Evolutionary conservation across 2,888 invertebrate species (phyloP).

Genomic region (Brachyopa scutellaris): DNA sequence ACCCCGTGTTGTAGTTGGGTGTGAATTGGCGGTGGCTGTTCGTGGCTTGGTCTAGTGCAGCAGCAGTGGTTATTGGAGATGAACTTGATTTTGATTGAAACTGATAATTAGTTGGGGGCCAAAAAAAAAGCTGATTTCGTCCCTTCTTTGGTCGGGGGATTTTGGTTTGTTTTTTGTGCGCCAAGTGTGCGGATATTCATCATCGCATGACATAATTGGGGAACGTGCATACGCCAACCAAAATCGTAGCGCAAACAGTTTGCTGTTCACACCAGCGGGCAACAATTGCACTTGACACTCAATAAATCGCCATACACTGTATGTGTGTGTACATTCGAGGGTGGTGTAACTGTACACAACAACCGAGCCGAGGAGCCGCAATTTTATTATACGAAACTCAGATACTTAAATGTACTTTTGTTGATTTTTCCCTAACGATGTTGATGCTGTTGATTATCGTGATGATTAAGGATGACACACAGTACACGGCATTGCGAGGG

Average conservation of each 20-base stretch:
- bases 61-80: not conserved
- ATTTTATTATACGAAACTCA: constrained; percentile 49
- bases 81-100: constrained; percentile 51
- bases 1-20: constrained; percentile 3
- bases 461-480: constrained; percentile 51
- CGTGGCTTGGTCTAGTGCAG: not conserved
- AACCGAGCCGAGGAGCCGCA: constrained; percentile 33
- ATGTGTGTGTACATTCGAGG: constrained; percentile 1
- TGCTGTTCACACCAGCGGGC: constrained; percentile 63
- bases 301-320: constrained; percentile 63
- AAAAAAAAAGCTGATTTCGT: constrained; percentile 6
- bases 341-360: constrained; percentile 12
- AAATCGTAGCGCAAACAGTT: constrained; percentile 17
- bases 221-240: constrained; percentile 31
- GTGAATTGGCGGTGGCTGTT: not conserved
- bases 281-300: constrained; percentile 73
- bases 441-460: constrained; percentile 46
- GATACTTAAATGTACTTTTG: constrained; percentile 46
- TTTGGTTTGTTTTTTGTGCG: constrained; percentile 18
- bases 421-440: constrained; percentile 56
- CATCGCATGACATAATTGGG: constrained; percentile 56
- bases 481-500: constrained; percentile 1
- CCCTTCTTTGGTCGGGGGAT: not conserved
- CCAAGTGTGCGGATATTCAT: constrained; percentile 64
- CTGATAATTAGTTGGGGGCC: constrained; percentile 4